Evolutionary conservation across 2,113 vertebrate species (phyloP).

Genomic region (Anhinga rufa): DNA sequence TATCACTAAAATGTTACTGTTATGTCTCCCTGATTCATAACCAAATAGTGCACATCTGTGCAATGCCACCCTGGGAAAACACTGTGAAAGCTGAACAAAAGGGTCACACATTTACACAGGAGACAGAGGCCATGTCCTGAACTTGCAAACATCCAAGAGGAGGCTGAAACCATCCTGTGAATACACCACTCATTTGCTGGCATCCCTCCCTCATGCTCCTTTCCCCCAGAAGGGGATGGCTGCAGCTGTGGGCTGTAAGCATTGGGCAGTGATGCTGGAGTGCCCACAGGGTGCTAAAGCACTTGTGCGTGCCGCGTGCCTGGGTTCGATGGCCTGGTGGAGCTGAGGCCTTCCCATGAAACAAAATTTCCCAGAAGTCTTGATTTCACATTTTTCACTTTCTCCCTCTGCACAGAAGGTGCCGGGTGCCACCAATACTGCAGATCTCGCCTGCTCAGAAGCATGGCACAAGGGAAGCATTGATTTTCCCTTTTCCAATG

Average conservation of each 20-base stretch:
- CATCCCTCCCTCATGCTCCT: accelerated
- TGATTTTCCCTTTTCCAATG: background rate
- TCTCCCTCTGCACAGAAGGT: background rate
- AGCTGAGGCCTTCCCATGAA: background rate
- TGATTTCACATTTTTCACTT: background rate
- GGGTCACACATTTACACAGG: background rate
- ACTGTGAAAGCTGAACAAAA: background rate
- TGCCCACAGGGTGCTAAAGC: accelerated
- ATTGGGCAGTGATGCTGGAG: background rate
- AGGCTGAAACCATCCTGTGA: background rate
- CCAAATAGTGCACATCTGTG: background rate
- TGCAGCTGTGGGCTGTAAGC: background rate
- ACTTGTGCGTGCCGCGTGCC: background rate
- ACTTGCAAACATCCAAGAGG: background rate
- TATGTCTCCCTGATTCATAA: background rate
- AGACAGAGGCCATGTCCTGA: background rate
- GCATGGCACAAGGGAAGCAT: background rate
- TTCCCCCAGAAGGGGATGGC: background rate
- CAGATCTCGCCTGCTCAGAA: background rate
- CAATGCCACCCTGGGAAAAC: background rate
- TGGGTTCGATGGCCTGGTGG: background rate
- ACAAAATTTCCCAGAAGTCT: background rate
- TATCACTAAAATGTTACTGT: background rate
- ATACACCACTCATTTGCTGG: background rate
- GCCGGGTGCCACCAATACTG: background rate